Evolutionary conservation across 2,888 invertebrate genomes (phyloP), one percentile per base, ranked within the genome.

Genomic region (Macrosiphum euphorbiae): DNA sequence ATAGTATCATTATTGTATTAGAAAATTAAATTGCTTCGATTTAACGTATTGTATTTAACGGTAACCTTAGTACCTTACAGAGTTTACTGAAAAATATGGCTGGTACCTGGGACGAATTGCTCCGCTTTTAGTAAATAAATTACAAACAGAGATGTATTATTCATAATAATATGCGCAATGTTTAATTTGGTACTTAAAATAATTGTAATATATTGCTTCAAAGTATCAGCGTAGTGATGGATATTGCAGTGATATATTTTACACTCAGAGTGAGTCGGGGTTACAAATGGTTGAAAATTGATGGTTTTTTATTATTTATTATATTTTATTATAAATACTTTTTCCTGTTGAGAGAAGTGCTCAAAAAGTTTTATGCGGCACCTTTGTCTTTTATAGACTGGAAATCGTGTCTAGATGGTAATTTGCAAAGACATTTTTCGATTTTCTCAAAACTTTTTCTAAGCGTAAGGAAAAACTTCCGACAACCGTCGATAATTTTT

Each of bases 81-180:
- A 50, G 11, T 90, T 90, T 41, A 78, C 13, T 35, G 7, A 2
- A 90, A 90, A 78, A 11, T 84, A 84, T 55, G 41, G n/a, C 11
- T 41, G 50, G 91, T 91, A 84, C 91, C 91, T 91, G 91, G 91
- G 41, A 91, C 91, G 91, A 91, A 84, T 84, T 28, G 84, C 91
- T 91, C 91, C 91, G 13, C 7, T 84, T 41, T 84, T 55, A 16
- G 28, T 7, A 78, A 78, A 84, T 35, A 50, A 78, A n/a, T 52
- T 50, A 52, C n/a, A 35, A 52, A 52, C n/a, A 13, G 35, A 50
- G 47, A 67, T 90, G 55, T 55, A 67, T 61, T 88, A 11, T 58
- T 88, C 28, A 58, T 24, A 88, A 88, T 52, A 13, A 5, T 88
- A 88, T 41, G 41, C 26, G 41, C 26, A 13, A 58, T 88, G 58